Conservation (phyloP, 2,797 vertebrate species). For the Ambastaia sidthimunki region DNA sequence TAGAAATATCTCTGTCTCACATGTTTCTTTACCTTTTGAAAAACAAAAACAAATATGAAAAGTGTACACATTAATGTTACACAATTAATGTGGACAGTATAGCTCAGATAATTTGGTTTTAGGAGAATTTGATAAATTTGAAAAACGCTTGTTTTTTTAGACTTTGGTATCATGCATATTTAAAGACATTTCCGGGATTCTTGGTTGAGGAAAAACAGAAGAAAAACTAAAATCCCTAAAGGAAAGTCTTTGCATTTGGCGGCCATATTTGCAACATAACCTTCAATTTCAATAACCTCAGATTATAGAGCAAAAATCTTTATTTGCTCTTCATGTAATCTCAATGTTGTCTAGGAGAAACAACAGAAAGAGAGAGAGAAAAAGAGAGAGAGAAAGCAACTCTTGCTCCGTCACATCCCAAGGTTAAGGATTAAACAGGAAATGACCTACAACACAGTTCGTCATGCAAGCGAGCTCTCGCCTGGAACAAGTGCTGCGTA, state of each 20-base stretch:
- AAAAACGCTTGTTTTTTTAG: background rate
- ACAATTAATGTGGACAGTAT: background rate
- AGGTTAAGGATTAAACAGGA: constrained; percentile 43
- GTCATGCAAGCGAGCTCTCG: constrained; percentile 34
- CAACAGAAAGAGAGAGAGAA: background rate
- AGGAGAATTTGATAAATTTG: background rate
- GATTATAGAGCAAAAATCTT: too few species aligned
- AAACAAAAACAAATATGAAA: background rate
- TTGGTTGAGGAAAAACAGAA: background rate
- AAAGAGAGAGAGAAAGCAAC: constrained; percentile 2
- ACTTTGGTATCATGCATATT: background rate
- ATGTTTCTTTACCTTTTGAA: background rate
- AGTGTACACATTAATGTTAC: background rate
- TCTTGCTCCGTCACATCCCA: constrained; percentile 36
- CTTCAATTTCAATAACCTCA: background rate
- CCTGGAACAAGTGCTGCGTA: constrained; percentile 36
- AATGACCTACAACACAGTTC: constrained; percentile 38
- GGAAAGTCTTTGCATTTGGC: too few species aligned
- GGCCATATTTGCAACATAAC: too few species aligned
- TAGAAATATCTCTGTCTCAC: background rate
- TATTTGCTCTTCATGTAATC: too few species aligned
- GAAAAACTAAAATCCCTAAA: background rate
- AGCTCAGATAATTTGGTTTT: background rate
- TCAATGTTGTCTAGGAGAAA: background rate
- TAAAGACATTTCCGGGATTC: background rate